Conservation (phyloP, 2,888 invertebrate species). For the Sclerodermus sp. region DNA sequence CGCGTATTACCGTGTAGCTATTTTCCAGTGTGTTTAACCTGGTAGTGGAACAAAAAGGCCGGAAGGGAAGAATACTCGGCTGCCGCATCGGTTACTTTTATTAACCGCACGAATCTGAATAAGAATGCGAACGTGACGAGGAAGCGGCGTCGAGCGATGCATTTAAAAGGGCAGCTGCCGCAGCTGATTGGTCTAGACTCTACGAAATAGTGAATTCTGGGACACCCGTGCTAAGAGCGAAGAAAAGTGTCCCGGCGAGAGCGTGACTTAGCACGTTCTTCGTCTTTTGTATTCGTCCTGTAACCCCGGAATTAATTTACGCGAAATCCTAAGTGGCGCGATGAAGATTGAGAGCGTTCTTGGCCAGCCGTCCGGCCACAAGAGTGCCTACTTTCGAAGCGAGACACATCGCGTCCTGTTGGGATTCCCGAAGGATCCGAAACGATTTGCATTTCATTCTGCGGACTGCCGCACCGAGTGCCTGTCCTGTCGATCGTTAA, state of each 20-base stretch:
- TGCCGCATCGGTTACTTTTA: slow-evolving; percentile 12
- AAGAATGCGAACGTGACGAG: slow-evolving; percentile 17
- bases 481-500: slow-evolving; percentile 30
- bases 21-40: no score
- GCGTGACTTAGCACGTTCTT: slow-evolving; percentile 24
- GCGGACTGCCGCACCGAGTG: slow-evolving; percentile 9
- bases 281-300: slow-evolving; percentile 23
- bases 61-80: slow-evolving; percentile 9
- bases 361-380: slow-evolving; percentile 17
- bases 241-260: slow-evolving; percentile 13
- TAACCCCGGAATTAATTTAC: slow-evolving; percentile 31
- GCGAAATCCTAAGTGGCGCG: slow-evolving; percentile 26
- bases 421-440: slow-evolving; percentile 16
- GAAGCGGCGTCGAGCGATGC: slow-evolving; percentile 7
- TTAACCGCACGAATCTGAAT: slow-evolving; percentile 11
- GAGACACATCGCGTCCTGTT: slow-evolving; percentile 18
- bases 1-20: no score
- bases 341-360: slow-evolving; percentile 33
- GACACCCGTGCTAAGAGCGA: background rate
- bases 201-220: no score
- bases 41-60: background rate
- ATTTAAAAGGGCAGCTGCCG: background rate
- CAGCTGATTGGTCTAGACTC: background rate
- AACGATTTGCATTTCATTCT: slow-evolving; percentile 33
- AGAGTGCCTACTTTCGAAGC: slow-evolving; percentile 20